phyloP scores from a whole-genome alignment of 2,888 invertebrate genomes.

The Drosophila fungiperda region DNA sequence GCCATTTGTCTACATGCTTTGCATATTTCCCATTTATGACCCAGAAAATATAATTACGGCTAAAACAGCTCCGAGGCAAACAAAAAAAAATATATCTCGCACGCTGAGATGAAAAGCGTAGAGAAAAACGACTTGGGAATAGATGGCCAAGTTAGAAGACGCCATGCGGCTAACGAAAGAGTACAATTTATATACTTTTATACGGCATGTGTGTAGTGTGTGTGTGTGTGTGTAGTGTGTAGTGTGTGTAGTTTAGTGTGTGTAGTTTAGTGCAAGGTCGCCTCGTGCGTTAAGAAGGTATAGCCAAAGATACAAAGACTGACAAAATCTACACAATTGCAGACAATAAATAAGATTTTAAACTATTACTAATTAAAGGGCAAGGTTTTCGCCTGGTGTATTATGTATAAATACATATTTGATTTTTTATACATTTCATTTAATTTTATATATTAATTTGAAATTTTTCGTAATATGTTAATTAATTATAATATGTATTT shows the following conservation, averaged over 20 bases:
- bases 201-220: not conserved
- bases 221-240: slow-evolving; percentile 1
- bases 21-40: slow-evolving; percentile 73
- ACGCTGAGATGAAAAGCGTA: slow-evolving; percentile 59
- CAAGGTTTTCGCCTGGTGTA: not conserved
- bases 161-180: slow-evolving; percentile 37
- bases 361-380: not conserved
- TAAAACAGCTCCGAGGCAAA: slow-evolving; percentile 30
- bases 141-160: slow-evolving; percentile 48
- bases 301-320: not conserved
- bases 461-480: not conserved
- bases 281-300: slow-evolving; percentile 10
- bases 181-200: slow-evolving; percentile 22
- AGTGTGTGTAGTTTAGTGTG: not conserved
- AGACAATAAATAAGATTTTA: not conserved
- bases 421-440: not conserved
- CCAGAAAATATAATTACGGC: slow-evolving; percentile 60
- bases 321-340: slow-evolving; percentile 4
- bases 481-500: not conserved
- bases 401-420: not conserved
- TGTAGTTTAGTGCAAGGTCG: slow-evolving; percentile 40
- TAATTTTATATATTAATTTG: not conserved
- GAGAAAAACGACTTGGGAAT: slow-evolving; percentile 63
- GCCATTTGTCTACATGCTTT: slow-evolving; percentile 73
- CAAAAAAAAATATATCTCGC: slow-evolving; percentile 5